Percentiles rank a stretch among this genome's conserved stretches.
These are phyloP conservation scores for Brachionus sp. DNA, from an alignment of 1,140 invertebrate genomes.

Conservation along the genomic window DNA sequence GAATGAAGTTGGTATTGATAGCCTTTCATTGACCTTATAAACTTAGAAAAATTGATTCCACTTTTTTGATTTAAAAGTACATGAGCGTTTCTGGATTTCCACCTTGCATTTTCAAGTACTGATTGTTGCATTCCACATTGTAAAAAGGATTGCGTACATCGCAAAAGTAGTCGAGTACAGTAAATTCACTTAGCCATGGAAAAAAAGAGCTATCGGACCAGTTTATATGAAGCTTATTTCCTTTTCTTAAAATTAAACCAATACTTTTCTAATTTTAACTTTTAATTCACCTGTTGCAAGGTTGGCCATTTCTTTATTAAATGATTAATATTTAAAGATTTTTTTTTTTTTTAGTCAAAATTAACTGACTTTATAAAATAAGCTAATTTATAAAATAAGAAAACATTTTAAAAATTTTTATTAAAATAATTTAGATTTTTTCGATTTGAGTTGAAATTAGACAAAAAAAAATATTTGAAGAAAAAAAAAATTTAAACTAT, in stretches of 20 bases:
- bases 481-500: constrained; percentile 72
- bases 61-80: constrained; percentile 1
- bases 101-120: constrained; percentile 33
- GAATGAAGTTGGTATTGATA: constrained; percentile 18
- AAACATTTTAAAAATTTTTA: not conserved
- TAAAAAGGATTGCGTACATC: constrained; percentile 36
- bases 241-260: not conserved
- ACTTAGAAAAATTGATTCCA: not conserved
- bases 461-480: not conserved
- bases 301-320: not conserved
- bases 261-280: not conserved
- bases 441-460: not conserved
- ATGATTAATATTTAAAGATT: not conserved
- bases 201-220: constrained; percentile 44
- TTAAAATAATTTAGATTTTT: not conserved
- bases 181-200: constrained; percentile 39
- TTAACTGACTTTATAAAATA: not conserved
- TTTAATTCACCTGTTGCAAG: not conserved
- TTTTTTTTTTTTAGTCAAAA: not conserved
- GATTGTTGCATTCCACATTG: constrained; percentile 44
- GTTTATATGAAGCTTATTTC: constrained; percentile 36
- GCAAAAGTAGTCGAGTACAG: constrained; percentile 41
- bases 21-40: constrained; percentile 7
- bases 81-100: not conserved
- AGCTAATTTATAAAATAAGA: no score